Base-by-base conservation (phyloP, 1,140 invertebrate genomes). In the Drosophila quadrilineata region DNA sequence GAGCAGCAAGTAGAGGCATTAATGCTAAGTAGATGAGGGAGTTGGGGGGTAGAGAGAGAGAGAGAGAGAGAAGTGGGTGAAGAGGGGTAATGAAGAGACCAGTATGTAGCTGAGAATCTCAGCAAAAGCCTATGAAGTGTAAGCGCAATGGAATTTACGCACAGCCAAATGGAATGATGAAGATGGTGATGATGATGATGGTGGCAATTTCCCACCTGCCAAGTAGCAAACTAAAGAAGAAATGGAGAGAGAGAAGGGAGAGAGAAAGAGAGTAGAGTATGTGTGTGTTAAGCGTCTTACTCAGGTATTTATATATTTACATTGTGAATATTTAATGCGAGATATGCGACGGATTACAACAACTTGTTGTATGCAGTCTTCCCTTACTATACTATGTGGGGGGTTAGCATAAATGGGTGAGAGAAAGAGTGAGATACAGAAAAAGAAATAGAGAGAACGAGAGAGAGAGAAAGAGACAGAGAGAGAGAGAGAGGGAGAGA, bases 261-360 rank as follows among this genome's bases (percentile, higher is more conserved):
- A 28, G 38, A 14, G 22, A n/a, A 19, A 21, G 12, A 29, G 24
- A 26, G 9, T 19, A 29, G 12, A 14, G 40, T n/a, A 38, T 40
- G 33, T 49, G 17, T 70, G 60, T 60, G 59, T 75, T 82, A 82
- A 82, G 77, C 77, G 57, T 84, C 77, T 82, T 82, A 82, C 79
- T 82, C 38, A 77, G 72, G 77, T 85, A 82, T 82, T 82, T 82
- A 84, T 85, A 75, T 84, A 82, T 82, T 82, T 82, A 85, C 77
- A 85, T 82, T 84, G 77, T 71, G 77, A 77, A 82, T 84, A 85
- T 82, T 82, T 82, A 82, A 82, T 82, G 65, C n/a, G 69, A 70
- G 77, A 82, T 77, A 85, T 82, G 73, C 59, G 60, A 71, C 52
- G 60, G 77, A 82, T 82, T 82, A 82, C 77, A 84, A 82, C 77